A percentile compares a stretch with the other conserved stretches of the same genome.
Evolutionary conservation across 2,888 invertebrate species (phyloP).

Genomic region (Disparrhopalites patrizii): DNA sequence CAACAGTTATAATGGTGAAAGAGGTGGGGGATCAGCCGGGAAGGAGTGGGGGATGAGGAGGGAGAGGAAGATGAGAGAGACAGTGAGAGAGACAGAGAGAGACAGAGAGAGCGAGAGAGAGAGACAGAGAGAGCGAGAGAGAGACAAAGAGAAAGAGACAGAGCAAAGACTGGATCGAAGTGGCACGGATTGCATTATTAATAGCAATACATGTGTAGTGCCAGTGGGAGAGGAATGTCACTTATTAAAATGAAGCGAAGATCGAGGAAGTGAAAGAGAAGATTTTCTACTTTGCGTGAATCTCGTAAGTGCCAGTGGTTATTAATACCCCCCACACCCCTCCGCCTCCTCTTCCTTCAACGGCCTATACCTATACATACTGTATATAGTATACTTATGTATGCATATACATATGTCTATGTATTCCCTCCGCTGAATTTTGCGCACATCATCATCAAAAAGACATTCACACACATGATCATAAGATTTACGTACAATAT

Average conservation of each 20-base stretch:
- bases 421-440: background rate
- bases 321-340: background rate
- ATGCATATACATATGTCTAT: background rate
- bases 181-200: background rate
- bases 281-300: conserved; percentile 10
- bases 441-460: background rate
- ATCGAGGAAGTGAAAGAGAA: conserved; percentile 17
- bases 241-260: conserved; percentile 17
- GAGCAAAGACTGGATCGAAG: background rate
- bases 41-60: background rate
- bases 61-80: background rate
- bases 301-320: conserved; percentile 7
- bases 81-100: background rate
- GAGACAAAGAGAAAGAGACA: background rate
- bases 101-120: background rate
- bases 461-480: no score
- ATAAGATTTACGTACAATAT: no score
- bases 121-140: background rate
- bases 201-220: conserved; percentile 7
- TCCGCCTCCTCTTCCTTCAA: no score
- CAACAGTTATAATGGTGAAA: no score
- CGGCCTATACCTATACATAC: background rate
- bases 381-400: background rate
- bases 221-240: conserved; percentile 8
- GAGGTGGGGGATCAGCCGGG: no score